A percentile compares a stretch with the other conserved stretches of the same genome.
These are phyloP conservation scores for Melanotaenia trifasciata DNA, from an alignment of 2,797 vertebrate genomes.

Conservation along the genomic window DNA sequence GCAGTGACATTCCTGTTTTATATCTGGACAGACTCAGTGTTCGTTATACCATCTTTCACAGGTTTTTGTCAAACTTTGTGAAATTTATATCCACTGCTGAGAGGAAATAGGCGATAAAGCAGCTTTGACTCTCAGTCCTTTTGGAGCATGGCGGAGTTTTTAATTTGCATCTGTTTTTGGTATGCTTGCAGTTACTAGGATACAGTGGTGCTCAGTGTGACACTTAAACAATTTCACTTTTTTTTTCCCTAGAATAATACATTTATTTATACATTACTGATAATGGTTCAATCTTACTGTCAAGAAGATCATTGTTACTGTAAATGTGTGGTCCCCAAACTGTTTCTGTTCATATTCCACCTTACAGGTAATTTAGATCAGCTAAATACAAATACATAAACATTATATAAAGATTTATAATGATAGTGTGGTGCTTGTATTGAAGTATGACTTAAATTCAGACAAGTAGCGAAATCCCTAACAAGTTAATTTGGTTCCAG, in stretches of 20 bases:
- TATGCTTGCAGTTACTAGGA: conserved; percentile 35
- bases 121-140: conserved; percentile 23
- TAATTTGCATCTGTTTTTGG: conserved; percentile 46
- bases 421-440: background rate
- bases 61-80: conserved; percentile 50
- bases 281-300: conserved; percentile 37
- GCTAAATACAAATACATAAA: background rate
- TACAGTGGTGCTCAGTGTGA: conserved; percentile 40
- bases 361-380: background rate
- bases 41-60: conserved; percentile 42
- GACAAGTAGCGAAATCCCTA: background rate
- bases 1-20: conserved; percentile 62
- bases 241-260: conserved; percentile 27
- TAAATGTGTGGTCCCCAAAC: conserved; percentile 45
- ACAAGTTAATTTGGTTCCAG: background rate
- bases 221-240: conserved; percentile 19
- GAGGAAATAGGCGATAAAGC: conserved; percentile 40
- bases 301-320: conserved; percentile 36
- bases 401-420: background rate
- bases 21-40: conserved; percentile 62
- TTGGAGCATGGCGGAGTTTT: conserved; percentile 34
- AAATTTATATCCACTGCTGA: conserved; percentile 45
- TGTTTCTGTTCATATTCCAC: background rate
- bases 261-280: conserved; percentile 40
- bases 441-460: background rate